Evolutionary conservation across 1,140 invertebrate species (phyloP).

Genomic region (Holcopasites calliopsidis): DNA sequence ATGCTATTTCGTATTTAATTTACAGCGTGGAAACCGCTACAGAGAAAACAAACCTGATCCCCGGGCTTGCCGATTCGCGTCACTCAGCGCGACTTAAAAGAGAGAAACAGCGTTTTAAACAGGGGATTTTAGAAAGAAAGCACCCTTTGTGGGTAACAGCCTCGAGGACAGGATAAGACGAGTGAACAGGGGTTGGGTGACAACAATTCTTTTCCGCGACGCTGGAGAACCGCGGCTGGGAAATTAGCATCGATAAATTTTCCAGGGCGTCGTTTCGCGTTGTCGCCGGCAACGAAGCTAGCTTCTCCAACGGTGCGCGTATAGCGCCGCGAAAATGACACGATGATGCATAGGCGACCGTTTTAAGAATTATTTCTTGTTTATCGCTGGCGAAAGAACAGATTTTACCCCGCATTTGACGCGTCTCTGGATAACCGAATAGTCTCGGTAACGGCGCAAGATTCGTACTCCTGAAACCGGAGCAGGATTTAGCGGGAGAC

Average conservation of each 20-base stretch:
- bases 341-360: constrained; percentile 78
- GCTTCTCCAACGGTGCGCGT: constrained; percentile 38
- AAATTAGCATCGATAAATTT: constrained; percentile 81
- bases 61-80: constrained; percentile 31
- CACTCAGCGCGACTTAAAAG: constrained; percentile 56
- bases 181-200: constrained; percentile 49
- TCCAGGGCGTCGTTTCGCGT: constrained; percentile 69
- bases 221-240: constrained; percentile 71
- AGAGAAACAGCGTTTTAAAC: constrained; percentile 55
- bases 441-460: neutral
- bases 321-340: constrained; percentile 75
- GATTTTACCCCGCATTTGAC: constrained; percentile 13
- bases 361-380: constrained; percentile 80
- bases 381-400: constrained; percentile 66
- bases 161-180: constrained; percentile 34
- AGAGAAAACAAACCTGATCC: neutral
- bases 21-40: neutral
- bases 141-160: constrained; percentile 45
- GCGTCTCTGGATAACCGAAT: too few relatives aligned
- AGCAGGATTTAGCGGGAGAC: constrained; percentile 40
- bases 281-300: constrained; percentile 42
- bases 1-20: constrained; percentile 49
- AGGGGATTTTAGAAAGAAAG: constrained; percentile 50
- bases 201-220: constrained; percentile 73
- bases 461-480: constrained; percentile 31